Percentiles rank a stretch among this genome's conserved stretches.
phyloP scores from a whole-genome alignment of 2,888 invertebrate species.

The Drosophila pegasa region DNA sequence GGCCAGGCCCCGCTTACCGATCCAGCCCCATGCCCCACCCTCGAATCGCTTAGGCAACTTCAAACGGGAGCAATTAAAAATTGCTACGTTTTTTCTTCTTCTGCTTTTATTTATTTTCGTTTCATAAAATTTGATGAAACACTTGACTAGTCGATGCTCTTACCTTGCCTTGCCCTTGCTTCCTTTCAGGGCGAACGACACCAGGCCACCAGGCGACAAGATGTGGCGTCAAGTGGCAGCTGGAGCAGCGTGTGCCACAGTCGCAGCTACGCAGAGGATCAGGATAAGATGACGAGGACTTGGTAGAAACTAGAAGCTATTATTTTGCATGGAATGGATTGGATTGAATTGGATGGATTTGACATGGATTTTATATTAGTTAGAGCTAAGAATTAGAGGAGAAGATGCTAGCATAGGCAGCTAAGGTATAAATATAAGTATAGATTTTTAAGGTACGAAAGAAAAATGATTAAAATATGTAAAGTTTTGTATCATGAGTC shows the following conservation, averaged over 20 bases:
- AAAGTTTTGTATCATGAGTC: not conserved
- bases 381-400: no score
- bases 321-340: no score
- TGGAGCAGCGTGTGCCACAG: not conserved
- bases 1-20: conserved; percentile 49
- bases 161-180: conserved; percentile 13
- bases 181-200: not conserved
- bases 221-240: not conserved
- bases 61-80: conserved; percentile 73
- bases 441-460: not conserved
- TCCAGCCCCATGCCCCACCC: conserved; percentile 38
- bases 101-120: conserved; percentile 1
- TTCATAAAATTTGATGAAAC: conserved; percentile 31
- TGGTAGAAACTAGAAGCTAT: no score
- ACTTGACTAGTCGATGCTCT: conserved; percentile 37
- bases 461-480: not conserved
- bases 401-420: no score
- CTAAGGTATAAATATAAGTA: not conserved
- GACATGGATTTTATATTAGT: no score
- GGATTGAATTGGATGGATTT: no score
- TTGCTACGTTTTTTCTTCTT: conserved; percentile 53
- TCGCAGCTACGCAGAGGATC: not conserved
- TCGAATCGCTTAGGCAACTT: conserved; percentile 45
- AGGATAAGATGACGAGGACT: no score
- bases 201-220: not conserved